Evolutionary conservation across 2,797 vertebrate genomes (phyloP).

Genomic region (Pelobates cultripes): DNA sequence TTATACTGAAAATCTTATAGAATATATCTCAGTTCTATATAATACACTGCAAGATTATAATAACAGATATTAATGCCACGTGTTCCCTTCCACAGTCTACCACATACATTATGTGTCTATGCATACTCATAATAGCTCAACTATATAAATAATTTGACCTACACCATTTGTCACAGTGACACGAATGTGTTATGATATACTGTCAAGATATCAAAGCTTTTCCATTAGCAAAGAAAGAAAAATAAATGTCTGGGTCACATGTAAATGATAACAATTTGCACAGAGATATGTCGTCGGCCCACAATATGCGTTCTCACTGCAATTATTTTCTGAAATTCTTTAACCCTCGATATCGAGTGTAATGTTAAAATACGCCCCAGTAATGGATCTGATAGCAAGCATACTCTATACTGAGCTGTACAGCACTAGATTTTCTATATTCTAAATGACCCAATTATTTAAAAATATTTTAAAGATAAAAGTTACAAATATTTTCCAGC

Average conservation of each 20-base stretch:
- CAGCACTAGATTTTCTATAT: too few relatives aligned
- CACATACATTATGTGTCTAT: conserved; percentile 4
- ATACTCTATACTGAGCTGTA: too few relatives aligned
- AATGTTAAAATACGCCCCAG: background rate
- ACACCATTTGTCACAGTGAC: conserved; percentile 42
- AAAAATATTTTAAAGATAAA: too few relatives aligned
- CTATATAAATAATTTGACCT: conserved; percentile 13
- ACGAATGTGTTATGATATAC: conserved; percentile 45
- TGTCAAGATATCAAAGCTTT: conserved; percentile 23
- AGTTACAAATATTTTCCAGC: too few relatives aligned
- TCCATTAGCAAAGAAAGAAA: conserved; percentile 32
- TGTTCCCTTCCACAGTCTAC: background rate
- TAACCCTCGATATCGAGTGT: conserved; percentile 1
- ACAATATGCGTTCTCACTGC: background rate
- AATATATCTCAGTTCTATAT: too few relatives aligned
- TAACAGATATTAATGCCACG: too few relatives aligned
- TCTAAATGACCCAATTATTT: too few relatives aligned
- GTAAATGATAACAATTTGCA: conserved; percentile 43
- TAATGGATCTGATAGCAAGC: background rate
- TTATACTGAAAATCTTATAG: too few relatives aligned
- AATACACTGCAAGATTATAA: too few relatives aligned
- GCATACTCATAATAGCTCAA: background rate
- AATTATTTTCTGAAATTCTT: background rate
- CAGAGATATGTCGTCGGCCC: conserved; percentile 22
- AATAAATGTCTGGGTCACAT: conserved; percentile 1